Conservation (phyloP, 2,113 vertebrate genomes). For the Carassius gibelio region DNA sequence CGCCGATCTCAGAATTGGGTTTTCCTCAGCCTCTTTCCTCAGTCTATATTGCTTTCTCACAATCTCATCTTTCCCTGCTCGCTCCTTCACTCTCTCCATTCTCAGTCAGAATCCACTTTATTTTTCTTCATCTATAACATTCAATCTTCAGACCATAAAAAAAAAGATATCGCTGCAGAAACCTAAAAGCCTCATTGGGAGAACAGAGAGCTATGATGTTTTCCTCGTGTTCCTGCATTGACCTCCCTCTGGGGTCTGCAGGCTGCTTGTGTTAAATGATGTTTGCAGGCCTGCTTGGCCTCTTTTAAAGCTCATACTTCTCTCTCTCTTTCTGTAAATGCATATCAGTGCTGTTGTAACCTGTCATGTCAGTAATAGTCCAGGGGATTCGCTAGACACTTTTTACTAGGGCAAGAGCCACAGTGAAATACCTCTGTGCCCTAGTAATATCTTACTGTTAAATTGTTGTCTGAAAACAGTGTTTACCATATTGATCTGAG, state of each 20-base stretch:
- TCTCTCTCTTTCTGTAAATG: conserved; percentile 14
- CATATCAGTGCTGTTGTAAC: background rate
- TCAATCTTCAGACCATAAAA: conserved; percentile 14
- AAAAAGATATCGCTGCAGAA: conserved; percentile 8
- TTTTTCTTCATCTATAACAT: conserved; percentile 32
- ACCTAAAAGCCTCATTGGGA: conserved; percentile 34
- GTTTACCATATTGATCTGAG: background rate
- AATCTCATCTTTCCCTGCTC: conserved; percentile 13
- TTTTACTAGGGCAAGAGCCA: background rate
- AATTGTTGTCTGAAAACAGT: background rate
- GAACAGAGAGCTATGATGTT: conserved; percentile 34
- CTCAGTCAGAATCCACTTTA: conserved; percentile 34
- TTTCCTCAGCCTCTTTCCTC: conserved; percentile 2
- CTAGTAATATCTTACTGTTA: background rate
- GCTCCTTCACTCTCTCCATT: conserved; percentile 40
- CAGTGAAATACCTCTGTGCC: background rate
- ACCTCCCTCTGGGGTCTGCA: conserved; percentile 37
- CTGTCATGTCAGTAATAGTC: background rate
- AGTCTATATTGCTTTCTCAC: conserved; percentile 47
- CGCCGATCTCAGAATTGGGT: conserved; percentile 2
- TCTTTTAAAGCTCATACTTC: conserved; percentile 26
- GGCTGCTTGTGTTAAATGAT: conserved; percentile 25
- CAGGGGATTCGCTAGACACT: background rate
- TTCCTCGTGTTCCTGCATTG: background rate
- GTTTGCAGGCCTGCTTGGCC: conserved; percentile 26